Evolutionary conservation across 2,797 vertebrate genomes (phyloP).

Genomic region (Phoxinus dragarum): DNA sequence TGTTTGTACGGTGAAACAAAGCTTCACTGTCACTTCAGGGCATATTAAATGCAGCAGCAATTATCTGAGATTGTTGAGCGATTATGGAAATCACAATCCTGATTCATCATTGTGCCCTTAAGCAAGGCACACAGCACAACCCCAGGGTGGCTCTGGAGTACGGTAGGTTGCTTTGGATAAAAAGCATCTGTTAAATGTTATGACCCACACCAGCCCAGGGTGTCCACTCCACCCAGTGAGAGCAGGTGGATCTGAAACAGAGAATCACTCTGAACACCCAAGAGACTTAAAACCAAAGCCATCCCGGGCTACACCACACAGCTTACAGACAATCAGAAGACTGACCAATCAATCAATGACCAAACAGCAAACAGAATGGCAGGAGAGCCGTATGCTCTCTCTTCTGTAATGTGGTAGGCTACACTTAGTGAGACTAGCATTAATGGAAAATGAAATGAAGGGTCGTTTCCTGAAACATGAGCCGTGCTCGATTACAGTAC

Average conservation of each 20-base stretch:
- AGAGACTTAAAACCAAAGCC: conserved; percentile 38
- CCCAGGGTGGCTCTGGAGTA: conserved; percentile 5
- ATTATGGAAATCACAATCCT: conserved; percentile 19
- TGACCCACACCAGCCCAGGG: conserved; percentile 6
- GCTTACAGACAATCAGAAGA: conserved; percentile 27
- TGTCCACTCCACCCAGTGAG: conserved; percentile 19
- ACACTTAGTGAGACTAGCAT: conserved; percentile 8
- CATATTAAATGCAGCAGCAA: conserved; percentile 8
- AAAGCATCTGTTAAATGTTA: conserved; percentile 39
- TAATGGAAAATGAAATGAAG: conserved; percentile 43
- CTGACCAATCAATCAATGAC: conserved; percentile 36
- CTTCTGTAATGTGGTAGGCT: neutral
- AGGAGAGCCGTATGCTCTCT: conserved; percentile 8
- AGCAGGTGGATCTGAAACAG: conserved; percentile 33
- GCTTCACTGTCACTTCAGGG: conserved; percentile 12
- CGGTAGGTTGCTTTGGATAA: neutral
- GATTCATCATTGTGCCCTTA: conserved; percentile 19
- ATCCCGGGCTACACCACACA: neutral
- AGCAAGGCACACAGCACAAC: neutral
- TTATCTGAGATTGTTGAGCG: neutral
- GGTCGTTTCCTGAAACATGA: conserved; percentile 42
- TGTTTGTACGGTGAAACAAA: neutral
- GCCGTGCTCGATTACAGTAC: neutral
- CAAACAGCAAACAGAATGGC: conserved; percentile 28
- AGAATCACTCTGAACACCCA: conserved; percentile 34